These are phyloP conservation scores for Todiramphus chloris DNA, from an alignment of 2,113 vertebrate genomes.

Conservation along the genomic window DNA sequence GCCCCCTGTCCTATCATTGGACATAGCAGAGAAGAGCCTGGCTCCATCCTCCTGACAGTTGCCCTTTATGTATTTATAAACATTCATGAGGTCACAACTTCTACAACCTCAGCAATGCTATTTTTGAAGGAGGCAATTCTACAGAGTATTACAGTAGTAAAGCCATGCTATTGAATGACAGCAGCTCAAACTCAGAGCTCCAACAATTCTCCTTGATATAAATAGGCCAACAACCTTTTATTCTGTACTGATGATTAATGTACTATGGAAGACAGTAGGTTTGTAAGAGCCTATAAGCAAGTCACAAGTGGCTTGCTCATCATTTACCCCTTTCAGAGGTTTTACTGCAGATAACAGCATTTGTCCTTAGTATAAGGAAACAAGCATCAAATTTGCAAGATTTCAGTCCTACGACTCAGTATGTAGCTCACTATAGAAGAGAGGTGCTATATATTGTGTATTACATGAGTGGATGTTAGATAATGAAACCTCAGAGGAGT, in stretches of 20 bases:
- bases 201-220: not conserved
- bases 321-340: not conserved
- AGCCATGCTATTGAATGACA: not conserved
- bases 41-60: too few relatives aligned
- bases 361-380: not conserved
- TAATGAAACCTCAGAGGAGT: not conserved
- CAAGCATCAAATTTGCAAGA: not conserved
- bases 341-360: not conserved
- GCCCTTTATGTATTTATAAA: too few relatives aligned
- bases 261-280: not conserved
- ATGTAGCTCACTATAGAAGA: not conserved
- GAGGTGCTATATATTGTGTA: not conserved
- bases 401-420: not conserved
- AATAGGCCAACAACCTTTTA: not conserved
- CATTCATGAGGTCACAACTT: not conserved
- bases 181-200: not conserved
- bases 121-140: not conserved
- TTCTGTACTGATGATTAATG: not conserved
- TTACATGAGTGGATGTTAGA: not conserved
- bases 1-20: too few relatives aligned
- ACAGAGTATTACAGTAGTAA: not conserved
- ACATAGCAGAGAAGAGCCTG: too few relatives aligned
- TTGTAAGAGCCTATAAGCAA: conserved; percentile 6
- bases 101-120: not conserved
- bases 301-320: not conserved